Percentiles rank a stretch among this genome's conserved stretches.
phyloP scores from a whole-genome alignment of 2,797 vertebrate species.

The Knipowitschia caucasica region DNA sequence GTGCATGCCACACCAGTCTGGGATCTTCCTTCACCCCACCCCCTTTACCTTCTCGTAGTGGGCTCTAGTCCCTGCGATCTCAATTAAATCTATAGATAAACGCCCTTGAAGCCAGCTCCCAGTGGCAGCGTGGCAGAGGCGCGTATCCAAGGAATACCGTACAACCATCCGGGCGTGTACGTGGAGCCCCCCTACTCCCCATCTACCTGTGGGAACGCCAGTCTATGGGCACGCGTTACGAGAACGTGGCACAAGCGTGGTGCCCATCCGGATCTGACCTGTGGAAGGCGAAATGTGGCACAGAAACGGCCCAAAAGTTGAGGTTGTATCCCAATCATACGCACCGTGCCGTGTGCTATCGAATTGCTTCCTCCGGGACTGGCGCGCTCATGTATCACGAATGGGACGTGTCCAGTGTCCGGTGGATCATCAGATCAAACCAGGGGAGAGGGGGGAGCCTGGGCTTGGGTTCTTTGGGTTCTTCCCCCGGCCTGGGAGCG shows the following conservation, averaged over 20 bases:
- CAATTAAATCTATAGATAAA: conserved; percentile 6
- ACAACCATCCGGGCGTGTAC: conserved; percentile 50
- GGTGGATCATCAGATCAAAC: conserved; percentile 31
- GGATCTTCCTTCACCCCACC: conserved; percentile 52
- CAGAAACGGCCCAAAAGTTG: conserved; percentile 57
- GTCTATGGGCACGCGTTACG: conserved; percentile 4
- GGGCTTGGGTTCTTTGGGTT: conserved; percentile 17
- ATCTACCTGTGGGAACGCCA: conserved; percentile 32
- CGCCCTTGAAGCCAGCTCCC: neutral
- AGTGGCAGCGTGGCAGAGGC: conserved; percentile 32
- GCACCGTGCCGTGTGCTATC: conserved; percentile 57
- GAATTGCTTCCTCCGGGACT: conserved; percentile 50
- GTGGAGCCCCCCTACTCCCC: conserved; percentile 44
- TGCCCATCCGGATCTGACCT: neutral
- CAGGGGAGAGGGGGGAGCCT: no score
- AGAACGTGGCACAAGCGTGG: conserved; percentile 11
- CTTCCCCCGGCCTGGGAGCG: conserved; percentile 32
- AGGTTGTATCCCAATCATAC: conserved; percentile 44
- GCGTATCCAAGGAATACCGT: conserved; percentile 49
- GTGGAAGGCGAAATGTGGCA: conserved; percentile 21
- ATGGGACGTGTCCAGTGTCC: conserved; percentile 16
- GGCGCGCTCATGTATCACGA: conserved; percentile 43
- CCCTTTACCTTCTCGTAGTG: neutral
- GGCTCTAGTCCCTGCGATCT: conserved; percentile 36
- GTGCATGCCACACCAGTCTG: conserved; percentile 62